These are phyloP conservation scores for Lathamus discolor DNA, from an alignment of 2,113 vertebrate species.

Conservation along the genomic window DNA sequence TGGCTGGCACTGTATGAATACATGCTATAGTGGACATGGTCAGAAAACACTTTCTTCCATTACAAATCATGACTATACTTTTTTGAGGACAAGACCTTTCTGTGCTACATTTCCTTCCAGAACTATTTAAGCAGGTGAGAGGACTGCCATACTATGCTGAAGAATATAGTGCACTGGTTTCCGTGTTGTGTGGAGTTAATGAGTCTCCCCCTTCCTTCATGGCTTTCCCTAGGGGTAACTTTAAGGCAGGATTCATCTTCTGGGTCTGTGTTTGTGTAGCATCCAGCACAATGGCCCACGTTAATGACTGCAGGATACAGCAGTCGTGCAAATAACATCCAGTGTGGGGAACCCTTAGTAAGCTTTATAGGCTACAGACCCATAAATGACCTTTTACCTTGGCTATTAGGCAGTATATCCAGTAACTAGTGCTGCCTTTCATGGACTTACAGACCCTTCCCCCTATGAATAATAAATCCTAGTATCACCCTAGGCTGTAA, in stretches of 20 bases:
- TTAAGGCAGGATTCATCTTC: neutral
- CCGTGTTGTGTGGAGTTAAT: neutral
- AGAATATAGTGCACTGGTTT: neutral
- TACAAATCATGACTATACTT: neutral
- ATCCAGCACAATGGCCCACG: neutral
- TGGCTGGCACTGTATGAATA: neutral
- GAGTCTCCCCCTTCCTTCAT: neutral
- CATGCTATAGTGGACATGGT: rapidly evolving
- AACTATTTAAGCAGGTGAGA: neutral
- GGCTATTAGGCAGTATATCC: neutral
- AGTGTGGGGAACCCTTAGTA: neutral
- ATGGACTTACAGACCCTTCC: neutral
- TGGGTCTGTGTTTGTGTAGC: neutral
- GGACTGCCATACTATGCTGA: rapidly evolving
- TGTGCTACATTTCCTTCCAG: neutral
- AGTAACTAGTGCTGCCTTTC: neutral
- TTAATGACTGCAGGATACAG: neutral
- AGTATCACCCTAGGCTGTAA: neutral
- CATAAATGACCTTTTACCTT: neutral
- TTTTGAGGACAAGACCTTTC: neutral
- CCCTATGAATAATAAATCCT: too few species aligned
- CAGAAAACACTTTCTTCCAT: neutral
- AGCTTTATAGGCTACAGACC: neutral
- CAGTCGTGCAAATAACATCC: neutral
- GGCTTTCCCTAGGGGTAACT: neutral